phyloP scores from a whole-genome alignment of 2,888 invertebrate species.

The Synergus gifuensis region DNA sequence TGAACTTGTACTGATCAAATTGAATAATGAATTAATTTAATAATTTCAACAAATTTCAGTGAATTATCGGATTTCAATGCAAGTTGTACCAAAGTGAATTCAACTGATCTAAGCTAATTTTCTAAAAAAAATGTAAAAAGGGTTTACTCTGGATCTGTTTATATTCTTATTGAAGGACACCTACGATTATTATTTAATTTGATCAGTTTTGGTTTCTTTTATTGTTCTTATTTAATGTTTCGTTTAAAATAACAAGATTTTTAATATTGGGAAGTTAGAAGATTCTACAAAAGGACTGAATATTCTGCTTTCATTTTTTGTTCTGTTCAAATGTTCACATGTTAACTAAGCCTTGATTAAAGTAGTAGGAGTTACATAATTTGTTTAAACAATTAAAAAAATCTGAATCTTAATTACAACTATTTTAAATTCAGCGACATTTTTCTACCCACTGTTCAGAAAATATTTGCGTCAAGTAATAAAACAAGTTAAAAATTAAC shows the following conservation, averaged over 20 bases:
- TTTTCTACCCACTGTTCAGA: background rate
- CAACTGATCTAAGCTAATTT: no score
- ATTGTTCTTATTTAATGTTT: background rate
- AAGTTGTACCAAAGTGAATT: no score
- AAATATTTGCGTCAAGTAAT: background rate
- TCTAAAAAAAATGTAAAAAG: no score
- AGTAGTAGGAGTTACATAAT: background rate
- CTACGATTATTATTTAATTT: background rate
- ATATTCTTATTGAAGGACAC: no score
- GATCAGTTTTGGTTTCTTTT: background rate
- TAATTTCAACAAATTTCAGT: no score
- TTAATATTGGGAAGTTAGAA: background rate
- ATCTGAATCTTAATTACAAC: background rate
- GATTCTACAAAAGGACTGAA: background rate
- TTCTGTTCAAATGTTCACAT: background rate
- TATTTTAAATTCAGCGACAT: background rate
- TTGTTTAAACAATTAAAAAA: background rate
- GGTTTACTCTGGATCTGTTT: no score
- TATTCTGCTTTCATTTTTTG: background rate
- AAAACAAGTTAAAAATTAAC: background rate
- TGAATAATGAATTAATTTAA: background rate
- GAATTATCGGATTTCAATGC: no score
- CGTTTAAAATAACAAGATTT: background rate
- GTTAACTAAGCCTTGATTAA: background rate
- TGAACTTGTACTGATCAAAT: background rate